Base-by-base conservation (phyloP, 2,797 vertebrate species). In the Pseudopleuronectes americanus region DNA sequence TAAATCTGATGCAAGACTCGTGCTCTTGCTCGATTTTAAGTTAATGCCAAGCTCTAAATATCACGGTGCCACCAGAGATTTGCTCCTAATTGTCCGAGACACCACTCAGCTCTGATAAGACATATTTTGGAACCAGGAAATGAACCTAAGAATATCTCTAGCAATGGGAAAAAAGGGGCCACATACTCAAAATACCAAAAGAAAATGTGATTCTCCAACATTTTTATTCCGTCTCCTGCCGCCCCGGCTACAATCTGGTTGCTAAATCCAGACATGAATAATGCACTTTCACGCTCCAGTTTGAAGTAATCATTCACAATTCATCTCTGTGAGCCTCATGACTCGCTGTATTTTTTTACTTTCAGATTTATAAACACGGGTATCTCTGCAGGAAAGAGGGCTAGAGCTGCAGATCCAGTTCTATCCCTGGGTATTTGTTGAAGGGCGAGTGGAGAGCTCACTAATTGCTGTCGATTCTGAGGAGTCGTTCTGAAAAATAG, bases 231-330 rank as follows among this genome's bases (percentile, higher is more conserved):
- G 23, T 62, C 19, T 72, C 28, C 57, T 41, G 41, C 55, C 69
- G 76, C 63, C 61, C 49, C 45, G 31, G 75, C 64, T n/a, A 4
- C 68, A 64, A 62, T 67, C 28, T 28, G 33, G 60, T 43, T 65
- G 45, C 72, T 61, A 64, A 68, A 79, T 81, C 54, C 68, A 64
- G 82, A 84, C 60, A 67, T 47, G 57, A 61, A 59, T 79, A 85
- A 86, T 83, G 67, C 68, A 45, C 71, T 80, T 86, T 88, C 80
- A 89, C 21, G 67, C 83, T 79, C 85, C 79, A 87, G 64, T 87
- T 87, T 59, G 63, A 75, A 28, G 53, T 64, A 65, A 81, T 81
- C 65, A 61, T 43, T 74, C 62, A 71, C 74, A 84, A 76, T 60
- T 48, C 68, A 33, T 54, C 45, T 68, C 51, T 66, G 61, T 49